Base-by-base conservation (phyloP, 2,888 invertebrate species). In the Drosophila quasianomalipes region DNA sequence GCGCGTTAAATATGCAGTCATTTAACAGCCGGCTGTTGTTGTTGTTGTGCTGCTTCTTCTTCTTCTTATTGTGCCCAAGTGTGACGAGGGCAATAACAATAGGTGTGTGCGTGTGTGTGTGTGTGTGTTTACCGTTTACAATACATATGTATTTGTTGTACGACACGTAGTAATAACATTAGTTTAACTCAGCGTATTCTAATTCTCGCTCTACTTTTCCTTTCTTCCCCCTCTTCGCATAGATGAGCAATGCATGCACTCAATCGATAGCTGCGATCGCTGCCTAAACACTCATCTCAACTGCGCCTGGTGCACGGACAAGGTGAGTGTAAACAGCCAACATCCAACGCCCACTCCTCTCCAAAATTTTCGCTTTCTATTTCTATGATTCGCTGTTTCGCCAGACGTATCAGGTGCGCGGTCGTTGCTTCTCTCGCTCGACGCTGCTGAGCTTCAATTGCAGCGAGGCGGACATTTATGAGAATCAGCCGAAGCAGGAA, bases 241-340 rank as follows among this genome's bases (percentile, higher is more conserved):
- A 92, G 92, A 90, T 72, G 90, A 89, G 55, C 82, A 88, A 57
- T 92, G 92, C 74, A 82, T 80, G 70, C 88, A 89, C 39, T 82
- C 92, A 1, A 66, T 76, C 57, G 92, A 92, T 47, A 91, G 81
- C 51, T 93, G 93, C 66, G 90, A 92, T 68, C 89, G 85, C 33
- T 80, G 79, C 60, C 68, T 79, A 0, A 60, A 41, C 53, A 87
- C 91, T 1, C 83, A 92, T 68, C 74, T 89, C 39, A 78, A 82
- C 7, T 93, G 93, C 76, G 85, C 93, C 59, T 93, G 93, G 93
- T 93, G 93, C 76, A 91, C 93, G 47, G 93, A 93, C 81, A 92
- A 92, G 86, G 93, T 93, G 70, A 78, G 67, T 74, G 67, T 59
- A 35, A 28, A 7, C 28, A 3, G 26, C 22, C 58, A 44, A 44